Percentiles rank a stretch among this genome's conserved stretches.
Evolutionary conservation across 2,113 vertebrate species (phyloP).

Genomic region (Corythaeola cristata): DNA sequence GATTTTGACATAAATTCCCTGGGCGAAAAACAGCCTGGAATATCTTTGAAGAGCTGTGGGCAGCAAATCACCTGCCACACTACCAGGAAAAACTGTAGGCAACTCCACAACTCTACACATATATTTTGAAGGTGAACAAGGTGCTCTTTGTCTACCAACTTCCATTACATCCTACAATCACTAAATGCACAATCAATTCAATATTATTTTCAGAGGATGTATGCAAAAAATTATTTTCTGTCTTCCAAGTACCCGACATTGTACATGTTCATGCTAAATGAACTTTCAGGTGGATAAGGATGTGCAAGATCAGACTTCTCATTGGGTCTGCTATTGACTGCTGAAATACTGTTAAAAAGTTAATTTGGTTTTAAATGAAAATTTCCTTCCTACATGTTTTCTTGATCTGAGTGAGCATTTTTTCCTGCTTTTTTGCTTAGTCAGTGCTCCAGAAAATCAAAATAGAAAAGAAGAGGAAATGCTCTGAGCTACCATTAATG

Average conservation of each 20-base stretch:
- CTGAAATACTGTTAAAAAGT: background rate
- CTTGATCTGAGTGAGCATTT: background rate
- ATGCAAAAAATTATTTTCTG: background rate
- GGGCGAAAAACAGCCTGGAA: background rate
- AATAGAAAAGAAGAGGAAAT: background rate
- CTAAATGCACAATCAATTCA: background rate
- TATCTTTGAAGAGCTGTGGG: background rate
- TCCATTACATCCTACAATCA: background rate
- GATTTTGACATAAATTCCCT: slow-evolving; percentile 33
- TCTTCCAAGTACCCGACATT: background rate
- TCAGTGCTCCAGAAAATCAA: background rate
- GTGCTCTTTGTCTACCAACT: background rate
- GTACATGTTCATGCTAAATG: background rate
- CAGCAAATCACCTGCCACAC: background rate
- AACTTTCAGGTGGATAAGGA: background rate
- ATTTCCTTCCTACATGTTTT: background rate
- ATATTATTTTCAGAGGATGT: background rate
- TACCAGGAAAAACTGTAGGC: background rate
- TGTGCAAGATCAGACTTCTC: background rate
- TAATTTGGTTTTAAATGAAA: background rate
- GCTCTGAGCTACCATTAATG: background rate
- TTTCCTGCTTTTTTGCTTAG: background rate
- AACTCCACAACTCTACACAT: background rate
- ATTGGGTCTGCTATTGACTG: background rate
- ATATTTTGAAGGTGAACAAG: background rate